Conservation (phyloP, 2,888 invertebrate species). For the Cantharis rustica region DNA sequence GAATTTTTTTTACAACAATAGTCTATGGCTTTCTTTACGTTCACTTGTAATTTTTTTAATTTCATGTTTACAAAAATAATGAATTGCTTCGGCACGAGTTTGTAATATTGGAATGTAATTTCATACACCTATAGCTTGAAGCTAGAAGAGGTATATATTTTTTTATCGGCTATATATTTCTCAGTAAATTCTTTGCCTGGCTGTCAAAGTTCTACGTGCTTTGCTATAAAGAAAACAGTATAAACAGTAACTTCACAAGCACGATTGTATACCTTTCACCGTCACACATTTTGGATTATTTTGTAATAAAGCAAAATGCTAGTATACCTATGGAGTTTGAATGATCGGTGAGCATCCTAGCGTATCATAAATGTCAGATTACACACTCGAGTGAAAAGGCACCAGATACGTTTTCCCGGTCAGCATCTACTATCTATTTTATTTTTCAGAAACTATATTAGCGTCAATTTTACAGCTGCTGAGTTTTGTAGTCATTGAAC, state of each 20-base stretch:
- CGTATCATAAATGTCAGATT: conserved; percentile 29
- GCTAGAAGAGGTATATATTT: neutral
- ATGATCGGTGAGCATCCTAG: conserved; percentile 5
- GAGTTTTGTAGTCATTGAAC: conserved; percentile 23
- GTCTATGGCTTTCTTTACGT: too few relatives aligned
- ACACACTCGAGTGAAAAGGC: conserved; percentile 29
- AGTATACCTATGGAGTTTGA: neutral
- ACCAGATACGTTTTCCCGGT: conserved; percentile 22
- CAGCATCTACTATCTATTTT: conserved; percentile 25
- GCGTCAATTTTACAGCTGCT: conserved; percentile 27
- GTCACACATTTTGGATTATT: conserved; percentile 1
- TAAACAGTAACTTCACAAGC: neutral
- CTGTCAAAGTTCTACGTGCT: neutral
- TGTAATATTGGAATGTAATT: neutral
- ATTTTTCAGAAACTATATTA: conserved; percentile 22
- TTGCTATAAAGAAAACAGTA: neutral
- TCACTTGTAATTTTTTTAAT: too few relatives aligned
- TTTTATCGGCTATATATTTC: neutral
- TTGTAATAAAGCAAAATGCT: neutral
- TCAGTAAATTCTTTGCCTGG: neutral
- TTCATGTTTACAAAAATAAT: too few relatives aligned
- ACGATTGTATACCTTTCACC: neutral
- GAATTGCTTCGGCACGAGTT: neutral
- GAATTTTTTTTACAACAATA: too few relatives aligned
- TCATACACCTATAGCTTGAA: neutral